These are phyloP conservation scores for Rhinolophus sinicus DNA, from an alignment of 2,113 vertebrate species.

Conservation along the genomic window DNA sequence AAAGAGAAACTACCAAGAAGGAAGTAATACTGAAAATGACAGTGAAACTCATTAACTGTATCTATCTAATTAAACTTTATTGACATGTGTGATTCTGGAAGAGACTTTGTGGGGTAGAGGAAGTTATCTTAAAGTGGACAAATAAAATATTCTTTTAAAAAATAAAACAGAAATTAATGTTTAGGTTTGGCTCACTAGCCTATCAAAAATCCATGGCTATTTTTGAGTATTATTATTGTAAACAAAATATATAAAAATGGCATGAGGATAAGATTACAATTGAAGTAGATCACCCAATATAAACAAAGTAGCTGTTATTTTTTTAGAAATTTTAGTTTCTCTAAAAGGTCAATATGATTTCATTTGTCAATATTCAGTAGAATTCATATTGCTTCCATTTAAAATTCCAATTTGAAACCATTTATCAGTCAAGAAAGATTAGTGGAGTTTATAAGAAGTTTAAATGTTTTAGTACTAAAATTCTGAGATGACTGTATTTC, in stretches of 20 bases:
- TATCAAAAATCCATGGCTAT: not conserved
- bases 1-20: not conserved
- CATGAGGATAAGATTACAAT: not conserved
- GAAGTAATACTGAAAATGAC: not conserved
- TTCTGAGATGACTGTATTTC: not conserved
- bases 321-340: not conserved
- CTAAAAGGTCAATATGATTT: not conserved
- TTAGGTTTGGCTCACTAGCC: not conserved
- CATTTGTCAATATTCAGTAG: not conserved
- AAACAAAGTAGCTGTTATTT: not conserved
- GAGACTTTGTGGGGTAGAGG: not conserved
- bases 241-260: not conserved
- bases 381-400: not conserved
- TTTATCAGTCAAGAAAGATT: slow-evolving; percentile 18
- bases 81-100: not conserved
- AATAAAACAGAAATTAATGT: not conserved
- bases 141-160: not conserved
- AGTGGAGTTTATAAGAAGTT: not conserved
- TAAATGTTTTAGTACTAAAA: not conserved
- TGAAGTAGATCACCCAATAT: not conserved
- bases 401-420: not conserved
- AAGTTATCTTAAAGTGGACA: not conserved
- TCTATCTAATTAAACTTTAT: not conserved
- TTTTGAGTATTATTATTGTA: not conserved
- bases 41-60: slow-evolving; percentile 8